Evolutionary conservation across 2,888 invertebrate genomes (phyloP).

Genomic region (Ennomos fuscantarius): DNA sequence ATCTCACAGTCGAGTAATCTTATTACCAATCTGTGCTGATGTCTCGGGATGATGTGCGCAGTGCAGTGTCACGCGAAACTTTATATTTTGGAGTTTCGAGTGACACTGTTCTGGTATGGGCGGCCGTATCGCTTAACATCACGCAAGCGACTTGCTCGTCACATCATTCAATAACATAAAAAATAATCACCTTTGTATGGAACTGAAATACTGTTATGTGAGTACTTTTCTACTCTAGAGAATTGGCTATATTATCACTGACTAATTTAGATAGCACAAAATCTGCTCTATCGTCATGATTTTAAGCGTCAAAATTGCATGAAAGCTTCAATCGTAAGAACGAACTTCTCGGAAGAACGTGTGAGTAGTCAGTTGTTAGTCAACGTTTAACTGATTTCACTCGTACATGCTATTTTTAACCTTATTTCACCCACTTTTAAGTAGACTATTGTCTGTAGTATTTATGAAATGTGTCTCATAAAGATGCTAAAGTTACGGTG

Average conservation of each 20-base stretch:
- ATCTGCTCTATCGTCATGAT: constrained; percentile 41
- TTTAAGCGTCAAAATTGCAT: constrained; percentile 42
- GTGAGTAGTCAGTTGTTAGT: constrained; percentile 39
- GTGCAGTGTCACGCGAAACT: no score
- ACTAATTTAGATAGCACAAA: constrained; percentile 42
- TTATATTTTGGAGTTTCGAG: no score
- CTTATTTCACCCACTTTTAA: background rate
- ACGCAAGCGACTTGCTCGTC: no score
- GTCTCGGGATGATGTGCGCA: no score
- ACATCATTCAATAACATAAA: no score
- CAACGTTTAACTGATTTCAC: constrained; percentile 1
- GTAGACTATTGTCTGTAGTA: constrained; percentile 36
- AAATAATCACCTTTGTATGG: background rate
- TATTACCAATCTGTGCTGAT: no score
- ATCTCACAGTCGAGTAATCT: no score
- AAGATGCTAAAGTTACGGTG: background rate
- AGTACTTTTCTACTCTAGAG: constrained; percentile 17
- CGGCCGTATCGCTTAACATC: no score
- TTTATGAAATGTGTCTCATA: constrained; percentile 61
- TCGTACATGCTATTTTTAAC: constrained; percentile 3
- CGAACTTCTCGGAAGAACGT: constrained; percentile 73
- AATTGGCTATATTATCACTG: constrained; percentile 23
- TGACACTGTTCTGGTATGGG: no score
- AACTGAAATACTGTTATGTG: constrained; percentile 17
- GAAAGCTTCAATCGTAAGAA: constrained; percentile 51